Percentiles rank a stretch among this genome's conserved stretches.
Conservation (phyloP, 2,888 invertebrate genomes). For the Dichetophora obliterata region DNA sequence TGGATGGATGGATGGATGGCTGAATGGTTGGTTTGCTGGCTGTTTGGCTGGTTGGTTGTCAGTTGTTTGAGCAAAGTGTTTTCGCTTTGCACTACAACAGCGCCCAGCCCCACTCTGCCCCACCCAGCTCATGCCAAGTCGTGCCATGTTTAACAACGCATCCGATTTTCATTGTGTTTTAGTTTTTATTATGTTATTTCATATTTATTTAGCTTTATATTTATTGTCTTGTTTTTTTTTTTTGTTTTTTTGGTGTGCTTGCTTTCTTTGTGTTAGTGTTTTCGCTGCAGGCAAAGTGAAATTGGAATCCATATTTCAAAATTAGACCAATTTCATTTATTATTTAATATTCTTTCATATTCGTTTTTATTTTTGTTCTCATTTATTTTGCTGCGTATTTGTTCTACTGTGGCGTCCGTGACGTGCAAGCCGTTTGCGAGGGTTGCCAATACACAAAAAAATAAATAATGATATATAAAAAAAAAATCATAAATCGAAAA, state of each 20-base stretch:
- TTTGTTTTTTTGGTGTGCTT: neutral
- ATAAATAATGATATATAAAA: neutral
- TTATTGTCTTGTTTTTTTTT: neutral
- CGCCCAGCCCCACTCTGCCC: neutral
- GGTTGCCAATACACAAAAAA: neutral
- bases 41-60: neutral
- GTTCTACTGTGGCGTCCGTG: neutral
- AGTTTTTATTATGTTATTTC: neutral
- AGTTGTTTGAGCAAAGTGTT: neutral
- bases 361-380: slow-evolving; percentile 2
- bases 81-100: neutral
- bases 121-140: neutral
- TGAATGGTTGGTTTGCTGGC: neutral
- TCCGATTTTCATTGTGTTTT: neutral
- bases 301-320: slow-evolving; percentile 44
- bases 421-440: slow-evolving; percentile 1
- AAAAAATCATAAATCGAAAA: slow-evolving; percentile 29
- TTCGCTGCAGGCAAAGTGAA: slow-evolving; percentile 37
- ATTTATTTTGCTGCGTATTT: neutral
- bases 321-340: slow-evolving; percentile 43
- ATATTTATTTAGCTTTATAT: neutral
- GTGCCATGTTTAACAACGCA: neutral
- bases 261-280: slow-evolving; percentile 6
- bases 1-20: neutral
- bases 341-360: slow-evolving; percentile 28